Conservation (phyloP, 2,113 vertebrate genomes). For the Cryptotis parvus region DNA sequence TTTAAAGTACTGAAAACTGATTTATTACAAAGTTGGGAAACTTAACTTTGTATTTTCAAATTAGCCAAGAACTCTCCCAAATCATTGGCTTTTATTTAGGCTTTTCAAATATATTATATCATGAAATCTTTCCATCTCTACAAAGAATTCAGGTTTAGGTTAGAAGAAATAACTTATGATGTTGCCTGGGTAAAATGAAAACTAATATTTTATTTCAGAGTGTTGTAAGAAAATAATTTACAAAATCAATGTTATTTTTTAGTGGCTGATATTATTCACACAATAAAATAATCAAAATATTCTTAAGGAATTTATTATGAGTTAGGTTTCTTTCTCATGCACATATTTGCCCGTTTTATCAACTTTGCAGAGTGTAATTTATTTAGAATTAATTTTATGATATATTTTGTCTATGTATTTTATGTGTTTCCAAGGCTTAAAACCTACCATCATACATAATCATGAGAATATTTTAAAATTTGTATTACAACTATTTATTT, state of each 20-base stretch:
- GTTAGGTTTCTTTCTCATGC: slow-evolving; percentile 44
- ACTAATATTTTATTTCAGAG: slow-evolving; percentile 67
- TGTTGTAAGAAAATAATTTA: slow-evolving; percentile 63
- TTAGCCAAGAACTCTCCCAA: slow-evolving; percentile 46
- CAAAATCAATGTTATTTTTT: slow-evolving; percentile 71
- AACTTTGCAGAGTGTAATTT: not conserved
- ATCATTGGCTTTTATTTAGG: slow-evolving; percentile 74
- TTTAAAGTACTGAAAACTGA: slow-evolving; percentile 69
- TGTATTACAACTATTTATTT: too few species aligned
- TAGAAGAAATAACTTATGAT: slow-evolving; percentile 62
- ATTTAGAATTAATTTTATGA: not conserved
- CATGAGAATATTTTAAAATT: too few species aligned
- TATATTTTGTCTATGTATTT: not conserved
- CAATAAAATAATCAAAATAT: slow-evolving; percentile 64
- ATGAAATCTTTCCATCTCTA: slow-evolving; percentile 62
- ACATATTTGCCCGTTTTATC: slow-evolving; percentile 48
- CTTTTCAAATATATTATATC: slow-evolving; percentile 60
- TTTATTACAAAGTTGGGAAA: slow-evolving; percentile 62
- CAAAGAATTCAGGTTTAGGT: slow-evolving; percentile 68
- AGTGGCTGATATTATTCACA: slow-evolving; percentile 68
- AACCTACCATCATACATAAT: not conserved
- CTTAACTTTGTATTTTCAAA: slow-evolving; percentile 65
- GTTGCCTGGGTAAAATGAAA: slow-evolving; percentile 54
- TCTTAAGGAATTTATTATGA: not conserved
- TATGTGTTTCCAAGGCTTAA: not conserved